Conservation (phyloP, 2,888 invertebrate species). For the Tortricodes alternella region DNA sequence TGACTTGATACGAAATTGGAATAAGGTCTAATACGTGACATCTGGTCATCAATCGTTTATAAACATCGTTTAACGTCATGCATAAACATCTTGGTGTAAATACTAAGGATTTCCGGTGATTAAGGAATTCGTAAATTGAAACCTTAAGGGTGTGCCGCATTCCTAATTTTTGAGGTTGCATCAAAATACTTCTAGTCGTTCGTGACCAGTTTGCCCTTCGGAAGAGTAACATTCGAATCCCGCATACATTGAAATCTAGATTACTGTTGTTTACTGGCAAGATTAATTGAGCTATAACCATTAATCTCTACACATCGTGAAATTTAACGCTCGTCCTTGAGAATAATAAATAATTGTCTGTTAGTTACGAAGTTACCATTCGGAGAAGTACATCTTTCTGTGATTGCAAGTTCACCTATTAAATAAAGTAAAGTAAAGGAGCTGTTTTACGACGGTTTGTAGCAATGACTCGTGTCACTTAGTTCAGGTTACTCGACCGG, state of each 20-base stretch:
- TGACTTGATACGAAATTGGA: background rate
- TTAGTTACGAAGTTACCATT: background rate
- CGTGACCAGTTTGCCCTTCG: slow-evolving; percentile 29
- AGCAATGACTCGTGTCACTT: too few species aligned
- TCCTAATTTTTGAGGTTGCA: slow-evolving; percentile 21
- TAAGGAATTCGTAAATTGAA: slow-evolving; percentile 4
- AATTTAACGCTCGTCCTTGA: slow-evolving; percentile 30
- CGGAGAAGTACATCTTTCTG: background rate
- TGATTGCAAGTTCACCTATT: too few species aligned
- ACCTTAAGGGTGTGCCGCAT: slow-evolving; percentile 17
- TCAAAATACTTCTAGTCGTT: slow-evolving; percentile 9
- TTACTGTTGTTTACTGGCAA: slow-evolving; percentile 28
- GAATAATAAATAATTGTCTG: slow-evolving; percentile 8
- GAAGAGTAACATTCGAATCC: slow-evolving; percentile 22
- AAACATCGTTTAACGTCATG: background rate
- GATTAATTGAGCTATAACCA: slow-evolving; percentile 23
- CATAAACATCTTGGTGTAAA: background rate
- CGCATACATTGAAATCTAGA: slow-evolving; percentile 31
- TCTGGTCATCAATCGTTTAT: background rate
- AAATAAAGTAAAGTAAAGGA: too few species aligned
- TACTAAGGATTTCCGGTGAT: slow-evolving; percentile 23
- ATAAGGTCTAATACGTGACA: background rate
- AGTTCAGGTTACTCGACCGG: too few species aligned
- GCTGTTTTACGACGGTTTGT: too few species aligned
- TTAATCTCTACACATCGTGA: slow-evolving; percentile 28